Evolutionary conservation across 2,113 vertebrate species (phyloP), one percentile per base, ranked within the genome.

Genomic region (Hippocampus comes): DNA sequence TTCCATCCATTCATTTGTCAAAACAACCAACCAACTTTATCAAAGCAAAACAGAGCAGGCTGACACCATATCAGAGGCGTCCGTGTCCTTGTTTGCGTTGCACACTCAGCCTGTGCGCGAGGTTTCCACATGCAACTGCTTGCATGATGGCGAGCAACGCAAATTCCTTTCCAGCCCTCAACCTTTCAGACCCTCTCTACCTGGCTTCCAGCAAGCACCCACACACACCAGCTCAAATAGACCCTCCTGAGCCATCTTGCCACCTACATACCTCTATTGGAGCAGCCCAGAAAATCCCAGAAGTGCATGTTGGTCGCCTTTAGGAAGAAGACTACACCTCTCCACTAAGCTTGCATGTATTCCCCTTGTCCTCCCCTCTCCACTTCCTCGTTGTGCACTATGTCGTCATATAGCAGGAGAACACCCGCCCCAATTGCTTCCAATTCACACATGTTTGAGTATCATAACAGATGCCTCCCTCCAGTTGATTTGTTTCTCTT

Each of bases 71-170:
- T 74, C 69, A 57, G 74, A 79, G 48, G 49, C 30, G 49, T 71
- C 51, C 49, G 59, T 10, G 65, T 79, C 75, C 79, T 73, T 86
- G 71, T 84, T 78, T 84, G 74, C 63, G 77, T 68, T 78, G 67
- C 68, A 75, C 74, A 65, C 80, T 84, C 80, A 78, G 82, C 74
- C 84, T 80, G 85, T 80, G 73, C 82, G 73, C 70, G 70, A 86
- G 66, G 79, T 77, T 87, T 82, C 75, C 90, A 84, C 88, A 90
- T 90, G 90, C 89, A 90, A 89, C 82, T 88, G 90, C 90, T 82
- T 91, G 90, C 80, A 89, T 67, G 42, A 86, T 56, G 46, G 82
- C 76, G 78, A 86, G 75, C 68, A 78, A 69, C 73, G 51, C 75
- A 84, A 91, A 86, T 91, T 91, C 89, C 90, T 88, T 88, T 87